A percentile compares a stretch with the other conserved stretches of the same genome.
Evolutionary conservation across 2,797 vertebrate genomes (phyloP).

Genomic region (Cossypha dichroa): DNA sequence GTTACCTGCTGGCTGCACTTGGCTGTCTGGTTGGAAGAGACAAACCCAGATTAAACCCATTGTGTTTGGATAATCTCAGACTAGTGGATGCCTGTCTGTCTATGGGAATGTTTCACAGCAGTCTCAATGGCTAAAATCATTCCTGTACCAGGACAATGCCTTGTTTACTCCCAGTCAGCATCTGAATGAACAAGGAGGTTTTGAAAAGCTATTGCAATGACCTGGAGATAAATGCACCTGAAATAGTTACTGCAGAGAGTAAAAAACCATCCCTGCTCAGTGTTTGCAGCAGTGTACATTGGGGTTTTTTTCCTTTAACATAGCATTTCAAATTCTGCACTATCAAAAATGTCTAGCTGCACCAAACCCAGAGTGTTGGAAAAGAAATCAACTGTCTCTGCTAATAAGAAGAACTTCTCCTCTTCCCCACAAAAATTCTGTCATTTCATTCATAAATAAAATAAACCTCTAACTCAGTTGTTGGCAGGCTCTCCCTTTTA

Average conservation of each 20-base stretch:
- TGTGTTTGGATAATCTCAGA: not conserved
- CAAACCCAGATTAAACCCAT: not conserved
- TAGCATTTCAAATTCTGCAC: not conserved
- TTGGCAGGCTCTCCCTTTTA: constrained; percentile 64
- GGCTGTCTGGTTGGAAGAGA: not conserved
- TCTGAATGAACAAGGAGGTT: not conserved
- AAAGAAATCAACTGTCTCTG: constrained; percentile 18
- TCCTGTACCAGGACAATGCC: not conserved
- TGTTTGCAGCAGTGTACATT: not conserved
- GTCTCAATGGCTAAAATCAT: not conserved
- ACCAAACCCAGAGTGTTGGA: not conserved
- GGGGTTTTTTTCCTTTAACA: not conserved
- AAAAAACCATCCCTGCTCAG: not conserved
- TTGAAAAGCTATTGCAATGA: not conserved
- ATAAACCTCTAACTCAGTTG: constrained; percentile 36
- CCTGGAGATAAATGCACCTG: not conserved
- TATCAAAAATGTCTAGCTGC: not conserved
- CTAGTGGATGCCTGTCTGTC: not conserved
- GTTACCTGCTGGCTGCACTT: not conserved
- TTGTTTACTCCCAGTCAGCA: not conserved
- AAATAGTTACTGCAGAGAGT: not conserved
- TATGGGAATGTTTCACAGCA: not conserved
- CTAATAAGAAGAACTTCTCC: constrained; percentile 17
- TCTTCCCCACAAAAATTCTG: constrained; percentile 12
- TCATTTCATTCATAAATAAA: constrained; percentile 72